These are phyloP conservation scores for Capitella teleta DNA, from an alignment of 1,140 invertebrate genomes.

Conservation along the genomic window DNA sequence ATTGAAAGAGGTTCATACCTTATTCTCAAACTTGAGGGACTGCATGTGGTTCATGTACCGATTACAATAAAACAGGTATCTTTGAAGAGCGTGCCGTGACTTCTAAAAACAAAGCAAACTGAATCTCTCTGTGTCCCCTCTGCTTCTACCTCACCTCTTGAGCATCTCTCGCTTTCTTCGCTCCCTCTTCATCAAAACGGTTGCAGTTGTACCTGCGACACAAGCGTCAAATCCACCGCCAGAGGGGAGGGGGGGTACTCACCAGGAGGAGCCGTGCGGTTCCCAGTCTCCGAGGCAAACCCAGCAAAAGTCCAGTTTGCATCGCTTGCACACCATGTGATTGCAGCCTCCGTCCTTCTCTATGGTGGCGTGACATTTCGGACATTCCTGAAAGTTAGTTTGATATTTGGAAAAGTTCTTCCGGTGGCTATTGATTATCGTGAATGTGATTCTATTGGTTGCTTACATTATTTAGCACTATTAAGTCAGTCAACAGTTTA, in stretches of 20 bases:
- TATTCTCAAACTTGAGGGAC: conserved; percentile 93
- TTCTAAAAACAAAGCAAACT: conserved; percentile 39
- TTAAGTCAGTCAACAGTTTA: no score
- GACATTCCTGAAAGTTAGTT: conserved; percentile 77
- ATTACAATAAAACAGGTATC: conserved; percentile 98
- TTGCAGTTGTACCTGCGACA: conserved; percentile 82
- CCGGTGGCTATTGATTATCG: no score
- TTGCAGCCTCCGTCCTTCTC: conserved; percentile 89
- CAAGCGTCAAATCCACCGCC: neutral
- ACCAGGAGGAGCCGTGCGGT: conserved; percentile 94
- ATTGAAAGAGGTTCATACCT: no score
- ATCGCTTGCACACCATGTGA: conserved; percentile 98
- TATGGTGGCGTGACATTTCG: conserved; percentile 95
- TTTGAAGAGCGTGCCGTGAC: conserved; percentile 76
- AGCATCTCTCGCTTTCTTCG: conserved; percentile 86
- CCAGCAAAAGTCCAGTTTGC: conserved; percentile 98
- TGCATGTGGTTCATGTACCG: conserved; percentile 99
- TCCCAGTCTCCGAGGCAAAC: conserved; percentile 98
- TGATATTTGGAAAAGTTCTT: no score
- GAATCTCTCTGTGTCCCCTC: neutral
- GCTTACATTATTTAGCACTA: no score
- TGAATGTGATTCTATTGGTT: no score
- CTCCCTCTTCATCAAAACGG: conserved; percentile 92
- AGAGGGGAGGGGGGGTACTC: conserved; percentile 14
- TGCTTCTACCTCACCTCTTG: conserved; percentile 54